Conservation (phyloP, 2,113 vertebrate species). For the Pseudopipra pipra region DNA sequence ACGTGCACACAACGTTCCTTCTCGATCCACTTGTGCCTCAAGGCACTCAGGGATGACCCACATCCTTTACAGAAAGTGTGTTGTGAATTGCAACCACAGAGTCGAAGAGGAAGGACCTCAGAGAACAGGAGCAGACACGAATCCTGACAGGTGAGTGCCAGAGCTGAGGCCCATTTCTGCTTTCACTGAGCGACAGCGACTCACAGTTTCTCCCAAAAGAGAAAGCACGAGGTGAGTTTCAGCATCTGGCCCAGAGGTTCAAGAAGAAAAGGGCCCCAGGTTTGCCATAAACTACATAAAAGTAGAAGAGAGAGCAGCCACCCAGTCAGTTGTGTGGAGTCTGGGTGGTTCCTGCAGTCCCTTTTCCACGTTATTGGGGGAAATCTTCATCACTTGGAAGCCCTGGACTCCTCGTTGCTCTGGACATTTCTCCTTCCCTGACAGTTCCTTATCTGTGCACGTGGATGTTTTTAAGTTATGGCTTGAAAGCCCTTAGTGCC, state of each 20-base stretch:
- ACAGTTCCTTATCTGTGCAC: neutral
- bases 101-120: neutral
- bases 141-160: neutral
- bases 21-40: neutral
- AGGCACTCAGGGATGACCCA: neutral
- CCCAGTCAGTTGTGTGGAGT: neutral
- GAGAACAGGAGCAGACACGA: neutral
- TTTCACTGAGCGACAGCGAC: neutral
- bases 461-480: accelerated
- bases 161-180: neutral
- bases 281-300: neutral
- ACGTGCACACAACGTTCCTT: accelerated
- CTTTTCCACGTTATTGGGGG: neutral
- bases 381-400: neutral
- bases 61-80: neutral
- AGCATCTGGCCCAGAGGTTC: neutral
- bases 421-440: neutral
- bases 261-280: neutral
- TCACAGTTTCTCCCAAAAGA: neutral
- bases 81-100: neutral
- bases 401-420: neutral
- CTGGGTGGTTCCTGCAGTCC: neutral
- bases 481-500: neutral
- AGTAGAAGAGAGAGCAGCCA: neutral
- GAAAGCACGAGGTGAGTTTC: neutral